These are phyloP conservation scores for Papilio glaucus DNA, from an alignment of 1,140 invertebrate genomes.

Conservation along the genomic window DNA sequence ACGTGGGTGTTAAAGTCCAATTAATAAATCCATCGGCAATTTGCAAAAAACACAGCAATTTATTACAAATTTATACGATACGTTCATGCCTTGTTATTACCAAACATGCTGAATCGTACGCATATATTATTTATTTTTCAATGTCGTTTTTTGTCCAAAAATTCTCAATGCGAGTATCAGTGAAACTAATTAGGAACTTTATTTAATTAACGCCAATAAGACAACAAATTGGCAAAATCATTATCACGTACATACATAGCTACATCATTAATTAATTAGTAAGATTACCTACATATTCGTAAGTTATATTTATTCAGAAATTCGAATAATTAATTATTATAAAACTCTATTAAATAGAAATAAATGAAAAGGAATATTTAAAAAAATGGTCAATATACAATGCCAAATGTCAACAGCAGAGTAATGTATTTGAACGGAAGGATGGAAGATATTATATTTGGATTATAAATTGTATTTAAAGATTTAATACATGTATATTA, in stretches of 20 bases:
- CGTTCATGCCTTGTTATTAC: constrained; percentile 14
- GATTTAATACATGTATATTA: not conserved
- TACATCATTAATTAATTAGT: not conserved
- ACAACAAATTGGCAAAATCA: constrained; percentile 1
- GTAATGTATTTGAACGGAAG: no score
- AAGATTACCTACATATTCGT: not conserved
- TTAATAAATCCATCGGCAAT: not conserved
- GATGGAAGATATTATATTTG: no score
- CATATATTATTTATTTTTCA: constrained; percentile 29
- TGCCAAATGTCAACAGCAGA: no score
- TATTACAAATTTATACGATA: constrained; percentile 27
- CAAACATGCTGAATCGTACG: not conserved
- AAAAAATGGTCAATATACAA: no score
- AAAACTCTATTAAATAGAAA: not conserved
- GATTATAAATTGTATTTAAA: not conserved
- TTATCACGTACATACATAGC: not conserved
- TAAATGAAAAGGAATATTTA: not conserved
- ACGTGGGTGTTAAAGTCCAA: constrained; percentile 17
- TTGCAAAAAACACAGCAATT: constrained; percentile 18
- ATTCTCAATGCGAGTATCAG: not conserved
- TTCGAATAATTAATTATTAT: no score
- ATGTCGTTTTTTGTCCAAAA: constrained; percentile 14
- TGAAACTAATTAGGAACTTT: constrained; percentile 13
- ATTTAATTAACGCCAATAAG: constrained; percentile 12
- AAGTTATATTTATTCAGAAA: no score